Percentiles rank a stretch among this genome's conserved stretches.
phyloP scores from a whole-genome alignment of 2,113 vertebrate genomes.

The Sylvilagus bachmani region DNA sequence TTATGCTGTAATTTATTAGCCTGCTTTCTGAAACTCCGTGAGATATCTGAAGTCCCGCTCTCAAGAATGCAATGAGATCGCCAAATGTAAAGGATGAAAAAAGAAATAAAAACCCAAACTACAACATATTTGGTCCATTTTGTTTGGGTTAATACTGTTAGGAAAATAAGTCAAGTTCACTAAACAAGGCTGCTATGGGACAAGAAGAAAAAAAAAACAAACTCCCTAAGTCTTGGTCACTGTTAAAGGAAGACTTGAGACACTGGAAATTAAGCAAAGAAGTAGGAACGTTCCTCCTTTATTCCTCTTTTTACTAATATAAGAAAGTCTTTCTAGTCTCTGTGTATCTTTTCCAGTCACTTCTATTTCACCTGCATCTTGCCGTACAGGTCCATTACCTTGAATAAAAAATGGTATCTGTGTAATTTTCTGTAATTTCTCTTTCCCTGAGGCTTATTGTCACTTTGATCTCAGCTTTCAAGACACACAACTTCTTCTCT shows the following conservation, averaged over 20 bases:
- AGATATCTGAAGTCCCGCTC: conserved; percentile 20
- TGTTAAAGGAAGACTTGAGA: neutral
- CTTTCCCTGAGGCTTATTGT: conserved; percentile 85
- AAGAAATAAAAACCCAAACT: neutral
- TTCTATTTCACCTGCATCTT: conserved; percentile 80
- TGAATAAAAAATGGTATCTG: conserved; percentile 87
- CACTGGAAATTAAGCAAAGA: conserved; percentile 53
- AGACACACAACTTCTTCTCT: conserved; percentile 83
- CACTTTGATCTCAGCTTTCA: conserved; percentile 95
- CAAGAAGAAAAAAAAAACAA: conserved; percentile 34
- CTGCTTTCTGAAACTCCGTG: neutral
- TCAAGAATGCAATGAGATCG: conserved; percentile 41
- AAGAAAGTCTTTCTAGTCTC: conserved; percentile 66
- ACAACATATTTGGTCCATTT: neutral
- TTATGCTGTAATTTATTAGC: neutral
- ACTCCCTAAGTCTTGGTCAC: neutral
- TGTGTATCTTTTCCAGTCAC: conserved; percentile 80
- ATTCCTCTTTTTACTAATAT: neutral
- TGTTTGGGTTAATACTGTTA: conserved; percentile 20
- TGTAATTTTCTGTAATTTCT: conserved; percentile 90
- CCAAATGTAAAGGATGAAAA: neutral
- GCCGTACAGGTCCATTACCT: conserved; percentile 80
- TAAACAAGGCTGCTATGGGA: neutral
- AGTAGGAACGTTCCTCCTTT: neutral
- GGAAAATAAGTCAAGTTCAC: conserved; percentile 33